Percentiles rank a stretch among this genome's conserved stretches.
Evolutionary conservation across 2,113 vertebrate genomes (phyloP).

Genomic region (Eupsittula cactorum): DNA sequence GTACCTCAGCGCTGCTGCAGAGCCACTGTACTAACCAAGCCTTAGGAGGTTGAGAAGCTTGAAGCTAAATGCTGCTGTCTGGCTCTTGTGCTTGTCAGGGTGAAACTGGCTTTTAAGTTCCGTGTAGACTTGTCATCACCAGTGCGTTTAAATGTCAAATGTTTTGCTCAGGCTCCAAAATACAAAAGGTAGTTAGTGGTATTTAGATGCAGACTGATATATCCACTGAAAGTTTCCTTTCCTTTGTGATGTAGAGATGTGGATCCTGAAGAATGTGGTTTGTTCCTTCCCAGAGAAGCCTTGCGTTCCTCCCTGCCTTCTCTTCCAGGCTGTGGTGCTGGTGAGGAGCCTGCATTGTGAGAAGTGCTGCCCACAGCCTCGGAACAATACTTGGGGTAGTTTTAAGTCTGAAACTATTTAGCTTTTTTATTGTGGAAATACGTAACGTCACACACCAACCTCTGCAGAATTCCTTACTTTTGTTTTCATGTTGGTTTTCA

Average conservation of each 20-base stretch:
- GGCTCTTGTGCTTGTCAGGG: neutral
- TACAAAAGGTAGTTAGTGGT: conserved; percentile 39
- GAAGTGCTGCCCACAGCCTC: neutral
- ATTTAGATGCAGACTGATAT: conserved; percentile 43
- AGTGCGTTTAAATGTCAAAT: conserved; percentile 34
- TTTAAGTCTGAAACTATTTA: conserved; percentile 14
- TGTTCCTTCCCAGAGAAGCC: neutral
- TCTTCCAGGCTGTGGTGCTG: neutral
- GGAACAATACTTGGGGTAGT: neutral
- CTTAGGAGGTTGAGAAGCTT: neutral
- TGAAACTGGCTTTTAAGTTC: neutral
- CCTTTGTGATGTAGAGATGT: neutral
- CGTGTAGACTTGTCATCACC: neutral
- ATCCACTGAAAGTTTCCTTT: conserved; percentile 33
- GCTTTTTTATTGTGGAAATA: neutral
- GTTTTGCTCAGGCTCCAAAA: conserved; percentile 17
- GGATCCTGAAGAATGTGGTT: neutral
- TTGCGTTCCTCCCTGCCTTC: neutral
- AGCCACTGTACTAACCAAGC: neutral
- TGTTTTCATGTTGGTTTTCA: neutral
- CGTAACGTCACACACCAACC: neutral
- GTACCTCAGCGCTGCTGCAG: neutral
- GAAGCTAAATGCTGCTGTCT: neutral
- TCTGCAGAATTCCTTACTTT: neutral
- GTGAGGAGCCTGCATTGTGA: neutral